A percentile compares a stretch with the other conserved stretches of the same genome.
These are phyloP conservation scores for Euglossa dilemma DNA, from an alignment of 1,140 invertebrate genomes.

Conservation along the genomic window DNA sequence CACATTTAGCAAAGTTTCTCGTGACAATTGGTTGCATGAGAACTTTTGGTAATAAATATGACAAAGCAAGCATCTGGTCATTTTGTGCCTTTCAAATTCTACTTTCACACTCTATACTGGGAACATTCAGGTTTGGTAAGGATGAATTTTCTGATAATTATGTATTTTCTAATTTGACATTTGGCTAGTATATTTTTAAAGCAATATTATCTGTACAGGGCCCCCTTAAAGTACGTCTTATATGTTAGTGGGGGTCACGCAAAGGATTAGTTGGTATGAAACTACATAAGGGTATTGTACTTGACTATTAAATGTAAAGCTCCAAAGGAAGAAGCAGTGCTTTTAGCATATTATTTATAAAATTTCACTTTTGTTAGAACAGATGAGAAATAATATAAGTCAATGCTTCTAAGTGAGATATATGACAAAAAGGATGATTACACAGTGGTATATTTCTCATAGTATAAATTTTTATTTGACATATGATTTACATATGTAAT, in stretches of 20 bases:
- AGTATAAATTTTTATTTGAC: not conserved
- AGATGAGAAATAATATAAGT: constrained; percentile 45
- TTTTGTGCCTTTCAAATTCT: constrained; percentile 77
- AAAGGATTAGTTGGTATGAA: constrained; percentile 58
- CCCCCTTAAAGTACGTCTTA: constrained; percentile 53
- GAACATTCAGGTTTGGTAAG: constrained; percentile 78
- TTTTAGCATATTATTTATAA: constrained; percentile 29
- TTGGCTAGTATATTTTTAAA: constrained; percentile 34
- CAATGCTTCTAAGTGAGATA: not conserved
- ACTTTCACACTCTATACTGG: constrained; percentile 76
- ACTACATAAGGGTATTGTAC: constrained; percentile 47
- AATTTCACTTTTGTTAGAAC: constrained; percentile 48
- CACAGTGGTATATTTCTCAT: not conserved
- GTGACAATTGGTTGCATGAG: constrained; percentile 77
- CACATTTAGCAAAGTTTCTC: constrained; percentile 75
- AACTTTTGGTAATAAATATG: constrained; percentile 69
- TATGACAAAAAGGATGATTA: not conserved
- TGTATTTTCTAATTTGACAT: constrained; percentile 30
- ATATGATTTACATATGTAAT: not conserved
- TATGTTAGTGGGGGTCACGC: constrained; percentile 44
- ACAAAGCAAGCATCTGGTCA: constrained; percentile 69
- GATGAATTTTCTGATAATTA: not conserved
- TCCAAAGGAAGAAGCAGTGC: constrained; percentile 20
- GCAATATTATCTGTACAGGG: constrained; percentile 36
- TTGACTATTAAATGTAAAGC: constrained; percentile 50